These are phyloP conservation scores for Clostera curtula DNA, from an alignment of 2,888 invertebrate species.

Conservation along the genomic window DNA sequence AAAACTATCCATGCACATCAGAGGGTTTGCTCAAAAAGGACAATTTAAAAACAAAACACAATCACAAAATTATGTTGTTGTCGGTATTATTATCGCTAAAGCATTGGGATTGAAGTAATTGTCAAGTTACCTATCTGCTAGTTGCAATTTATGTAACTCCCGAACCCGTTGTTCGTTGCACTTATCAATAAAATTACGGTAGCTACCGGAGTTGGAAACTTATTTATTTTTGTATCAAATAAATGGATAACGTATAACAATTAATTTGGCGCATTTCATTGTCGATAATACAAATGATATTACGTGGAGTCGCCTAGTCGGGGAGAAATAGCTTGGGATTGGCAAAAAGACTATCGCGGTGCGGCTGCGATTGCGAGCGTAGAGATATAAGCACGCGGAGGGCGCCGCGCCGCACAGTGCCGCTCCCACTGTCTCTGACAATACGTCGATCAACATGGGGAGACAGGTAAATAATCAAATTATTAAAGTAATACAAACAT, in stretches of 20 bases:
- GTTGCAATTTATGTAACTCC: slow-evolving; percentile 29
- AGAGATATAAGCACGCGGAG: slow-evolving; percentile 47
- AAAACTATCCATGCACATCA: too few relatives aligned
- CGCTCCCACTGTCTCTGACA: slow-evolving; percentile 45
- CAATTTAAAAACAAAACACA: too few relatives aligned
- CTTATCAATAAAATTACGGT: slow-evolving; percentile 23
- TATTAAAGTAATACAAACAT: slow-evolving; percentile 6
- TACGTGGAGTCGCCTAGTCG: slow-evolving; percentile 23
- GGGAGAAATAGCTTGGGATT: slow-evolving; percentile 24
- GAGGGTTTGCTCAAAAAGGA: too few relatives aligned
- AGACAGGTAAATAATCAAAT: slow-evolving; percentile 46
- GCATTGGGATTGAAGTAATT: too few relatives aligned
- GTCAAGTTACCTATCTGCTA: slow-evolving; percentile 18
- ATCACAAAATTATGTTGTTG: too few relatives aligned
- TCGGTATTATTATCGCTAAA: too few relatives aligned
- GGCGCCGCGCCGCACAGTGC: slow-evolving; percentile 51
- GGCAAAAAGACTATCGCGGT: slow-evolving; percentile 24
- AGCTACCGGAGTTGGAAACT: slow-evolving; percentile 22
- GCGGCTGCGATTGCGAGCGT: slow-evolving; percentile 26
- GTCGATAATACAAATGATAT: slow-evolving; percentile 31
- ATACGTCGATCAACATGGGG: slow-evolving; percentile 51
- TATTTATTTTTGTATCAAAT: slow-evolving; percentile 27
- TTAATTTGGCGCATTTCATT: slow-evolving; percentile 17
- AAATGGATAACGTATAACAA: slow-evolving; percentile 23
- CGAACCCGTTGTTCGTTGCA: slow-evolving; percentile 22